phyloP scores from a whole-genome alignment of 2,888 invertebrate species.

The Archaeoteleia sp. region DNA sequence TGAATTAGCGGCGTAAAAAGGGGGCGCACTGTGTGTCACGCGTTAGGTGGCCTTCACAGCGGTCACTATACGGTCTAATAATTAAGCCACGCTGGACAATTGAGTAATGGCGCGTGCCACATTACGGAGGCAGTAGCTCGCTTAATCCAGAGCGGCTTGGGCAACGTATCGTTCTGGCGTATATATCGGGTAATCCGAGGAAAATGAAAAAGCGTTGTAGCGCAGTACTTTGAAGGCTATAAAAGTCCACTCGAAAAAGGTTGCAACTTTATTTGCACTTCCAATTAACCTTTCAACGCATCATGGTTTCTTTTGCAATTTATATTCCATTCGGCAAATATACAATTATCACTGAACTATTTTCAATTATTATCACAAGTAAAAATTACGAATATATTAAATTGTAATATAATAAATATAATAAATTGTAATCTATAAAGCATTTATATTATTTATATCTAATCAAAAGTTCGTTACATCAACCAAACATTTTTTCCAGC shows the following conservation, averaged over 20 bases:
- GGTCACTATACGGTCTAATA: constrained; percentile 39
- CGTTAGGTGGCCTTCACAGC: constrained; percentile 28
- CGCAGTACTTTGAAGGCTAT: constrained; percentile 19
- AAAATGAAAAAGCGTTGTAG: constrained; percentile 27
- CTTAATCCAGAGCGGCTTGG: constrained; percentile 23
- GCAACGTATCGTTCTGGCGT: constrained; percentile 12
- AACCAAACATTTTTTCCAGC: no score
- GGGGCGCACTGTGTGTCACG: constrained; percentile 11
- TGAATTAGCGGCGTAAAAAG: constrained; percentile 18
- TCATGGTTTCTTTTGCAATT: constrained; percentile 20
- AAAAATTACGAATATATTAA: no score
- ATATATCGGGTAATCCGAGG: constrained; percentile 21
- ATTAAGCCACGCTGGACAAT: constrained; percentile 32
- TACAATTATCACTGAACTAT: constrained; percentile 2
- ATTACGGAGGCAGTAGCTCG: constrained; percentile 27
- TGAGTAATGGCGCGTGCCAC: constrained; percentile 36
- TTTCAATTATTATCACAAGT: background rate
- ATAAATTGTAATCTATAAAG: no score
- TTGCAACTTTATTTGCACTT: constrained; percentile 30
- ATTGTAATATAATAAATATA: no score
- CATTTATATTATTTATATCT: no score
- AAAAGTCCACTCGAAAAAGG: constrained; percentile 27
- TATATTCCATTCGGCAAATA: constrained; percentile 11
- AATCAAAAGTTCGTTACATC: no score
- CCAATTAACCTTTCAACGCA: constrained; percentile 26